Base-by-base conservation (phyloP, 2,888 invertebrate species). In the Megaustenia siamemsis region DNA sequence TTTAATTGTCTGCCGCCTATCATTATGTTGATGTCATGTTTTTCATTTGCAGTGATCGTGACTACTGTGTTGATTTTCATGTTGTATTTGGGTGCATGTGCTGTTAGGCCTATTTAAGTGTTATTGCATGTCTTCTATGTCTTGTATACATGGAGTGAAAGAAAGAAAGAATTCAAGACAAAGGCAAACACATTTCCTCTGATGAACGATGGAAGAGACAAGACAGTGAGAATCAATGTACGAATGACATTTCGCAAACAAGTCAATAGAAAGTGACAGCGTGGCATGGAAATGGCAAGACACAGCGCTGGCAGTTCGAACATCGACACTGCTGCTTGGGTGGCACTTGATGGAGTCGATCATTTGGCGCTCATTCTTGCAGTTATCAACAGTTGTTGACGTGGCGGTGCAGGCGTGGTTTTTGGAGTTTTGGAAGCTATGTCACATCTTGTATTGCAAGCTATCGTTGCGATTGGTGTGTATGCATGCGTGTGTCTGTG, bases 211-310 rank as follows among this genome's bases (percentile, higher is more conserved):
- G 10, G 28, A 40, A 43, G 8, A 40, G 45, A 21, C 24, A 71
- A 45, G 71, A 71, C 43, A 71, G 45, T 15, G 43, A 28, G 28
- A 49, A 68, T 73, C 15, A 66, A 66, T 49, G 66, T 6, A 63
- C 63, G 53, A 77, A 77, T 60, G 63, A 38, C 78, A 63, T 60
- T 68, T 68, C 21, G 45, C 40, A 45, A 68, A 43, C 45, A 49
- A 38, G 80, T 80, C 80, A 66, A 80, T 80, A 49, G 21, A 35
- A 80, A 68, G 60, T 80, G 80, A 80, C 80, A 80, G 68, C 80
- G 80, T 80, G 80, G 80, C 80, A 80, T 43, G n/a, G 6, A 71
- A 71, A 71, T 71, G n/a, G 45, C 71, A 71, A 69, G 8, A 24
- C 43, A 45, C n/a, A 71, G 49, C 21, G 35, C 5, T 18, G 5